A percentile compares a stretch with the other conserved stretches of the same genome.
phyloP scores from a whole-genome alignment of 2,888 invertebrate species.

The Pharmacophagus antenor region DNA sequence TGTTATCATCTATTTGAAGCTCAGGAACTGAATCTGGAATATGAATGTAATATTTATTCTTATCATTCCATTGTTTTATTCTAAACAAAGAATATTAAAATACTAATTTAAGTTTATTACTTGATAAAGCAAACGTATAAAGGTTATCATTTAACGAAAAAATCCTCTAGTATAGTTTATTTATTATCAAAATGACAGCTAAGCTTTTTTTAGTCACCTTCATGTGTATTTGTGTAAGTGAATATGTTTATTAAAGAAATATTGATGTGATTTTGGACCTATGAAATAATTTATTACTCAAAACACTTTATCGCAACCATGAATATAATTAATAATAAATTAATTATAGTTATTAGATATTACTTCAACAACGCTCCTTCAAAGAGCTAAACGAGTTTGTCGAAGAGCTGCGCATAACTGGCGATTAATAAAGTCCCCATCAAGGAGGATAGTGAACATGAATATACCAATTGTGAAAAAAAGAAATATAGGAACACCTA shows the following conservation, averaged over 20 bases:
- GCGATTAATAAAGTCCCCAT: slow-evolving; percentile 17
- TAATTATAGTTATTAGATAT: slow-evolving; percentile 20
- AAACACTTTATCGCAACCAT: background rate
- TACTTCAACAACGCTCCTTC: slow-evolving; percentile 11
- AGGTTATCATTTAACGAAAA: slow-evolving; percentile 20
- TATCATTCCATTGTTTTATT: slow-evolving; percentile 22
- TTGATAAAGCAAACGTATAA: slow-evolving; percentile 27
- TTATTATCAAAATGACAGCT: slow-evolving; percentile 20
- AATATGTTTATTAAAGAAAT: background rate
- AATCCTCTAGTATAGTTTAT: slow-evolving; percentile 9
- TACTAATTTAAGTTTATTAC: slow-evolving; percentile 3
- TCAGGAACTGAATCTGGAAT: background rate
- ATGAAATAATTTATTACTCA: background rate
- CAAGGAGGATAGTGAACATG: slow-evolving; percentile 8
- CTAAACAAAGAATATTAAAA: slow-evolving; percentile 24
- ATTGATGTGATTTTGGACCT: background rate
- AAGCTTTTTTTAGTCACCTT: slow-evolving; percentile 19
- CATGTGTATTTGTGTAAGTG: slow-evolving; percentile 24
- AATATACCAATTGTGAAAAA: slow-evolving; percentile 9
- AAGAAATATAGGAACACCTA: slow-evolving; percentile 1
- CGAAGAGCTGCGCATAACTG: slow-evolving; percentile 22
- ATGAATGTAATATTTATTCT: background rate
- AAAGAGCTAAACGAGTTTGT: slow-evolving; percentile 24
- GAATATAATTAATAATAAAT: background rate
- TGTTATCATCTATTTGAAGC: background rate